Conservation (phyloP, 2,113 vertebrate genomes). For the Rhombomys opimus region DNA sequence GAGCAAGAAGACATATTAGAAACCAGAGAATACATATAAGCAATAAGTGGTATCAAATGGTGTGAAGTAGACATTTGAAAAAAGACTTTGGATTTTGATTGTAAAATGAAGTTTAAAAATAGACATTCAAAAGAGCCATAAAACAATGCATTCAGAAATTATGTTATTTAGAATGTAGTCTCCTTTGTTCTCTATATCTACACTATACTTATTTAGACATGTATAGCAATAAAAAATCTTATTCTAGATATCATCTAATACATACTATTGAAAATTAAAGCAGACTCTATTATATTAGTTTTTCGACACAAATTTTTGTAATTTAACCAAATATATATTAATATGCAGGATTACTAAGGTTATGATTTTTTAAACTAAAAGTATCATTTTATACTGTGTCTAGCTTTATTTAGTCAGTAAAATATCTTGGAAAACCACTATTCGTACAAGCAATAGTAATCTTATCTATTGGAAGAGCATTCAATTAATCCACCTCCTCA, state of each 20-base stretch:
- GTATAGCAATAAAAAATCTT: slow-evolving; percentile 44
- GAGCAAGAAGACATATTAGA: not conserved
- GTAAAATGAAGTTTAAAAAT: slow-evolving; percentile 32
- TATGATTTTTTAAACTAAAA: slow-evolving; percentile 43
- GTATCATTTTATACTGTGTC: not conserved
- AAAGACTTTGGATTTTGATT: not conserved
- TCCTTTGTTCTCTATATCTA: slow-evolving; percentile 18
- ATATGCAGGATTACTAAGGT: not conserved
- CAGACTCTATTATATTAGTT: not conserved
- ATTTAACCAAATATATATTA: slow-evolving; percentile 8
- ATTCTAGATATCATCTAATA: slow-evolving; percentile 30
- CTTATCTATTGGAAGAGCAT: not conserved
- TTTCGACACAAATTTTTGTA: not conserved
- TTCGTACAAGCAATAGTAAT: not conserved
- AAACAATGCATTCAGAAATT: slow-evolving; percentile 15
- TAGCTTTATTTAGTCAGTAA: slow-evolving; percentile 35
- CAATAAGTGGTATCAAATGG: not conserved
- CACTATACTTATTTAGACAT: not conserved
- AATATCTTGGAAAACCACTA: not conserved
- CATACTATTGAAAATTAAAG: not conserved
- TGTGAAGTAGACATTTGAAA: not conserved
- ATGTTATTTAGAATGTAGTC: slow-evolving; percentile 18
- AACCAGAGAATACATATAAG: not conserved
- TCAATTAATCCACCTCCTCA: slow-evolving; percentile 19
- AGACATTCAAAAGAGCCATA: not conserved